Percentiles rank a stretch among this genome's conserved stretches.
phyloP scores from a whole-genome alignment of 2,888 invertebrate species.

The Parnassius glacialis region DNA sequence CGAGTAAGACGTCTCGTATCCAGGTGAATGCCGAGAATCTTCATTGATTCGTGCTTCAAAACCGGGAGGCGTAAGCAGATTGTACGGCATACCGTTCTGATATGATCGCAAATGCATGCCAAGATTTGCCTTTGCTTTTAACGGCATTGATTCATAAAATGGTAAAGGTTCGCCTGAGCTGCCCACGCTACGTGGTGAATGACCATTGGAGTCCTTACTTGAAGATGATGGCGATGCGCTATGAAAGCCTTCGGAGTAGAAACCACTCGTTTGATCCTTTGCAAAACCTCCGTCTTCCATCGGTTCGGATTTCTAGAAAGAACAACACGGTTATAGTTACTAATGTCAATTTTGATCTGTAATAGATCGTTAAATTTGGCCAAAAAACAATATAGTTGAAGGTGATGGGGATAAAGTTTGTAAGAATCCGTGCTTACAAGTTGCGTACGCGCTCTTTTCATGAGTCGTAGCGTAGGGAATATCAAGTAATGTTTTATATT shows the following conservation, averaged over 20 bases:
- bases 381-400: too few relatives aligned
- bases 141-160: constrained; percentile 63
- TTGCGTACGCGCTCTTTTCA: too few relatives aligned
- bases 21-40: constrained; percentile 58
- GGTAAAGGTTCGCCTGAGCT: constrained; percentile 64
- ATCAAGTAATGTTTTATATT: too few relatives aligned
- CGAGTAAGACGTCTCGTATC: constrained; percentile 58
- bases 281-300: constrained; percentile 67
- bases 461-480: too few relatives aligned
- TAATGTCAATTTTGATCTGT: neutral
- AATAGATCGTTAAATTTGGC: too few relatives aligned
- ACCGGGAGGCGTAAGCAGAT: constrained; percentile 82
- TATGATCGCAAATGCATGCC: constrained; percentile 67
- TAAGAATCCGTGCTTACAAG: too few relatives aligned
- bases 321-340: constrained; percentile 32
- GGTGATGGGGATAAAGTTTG: too few relatives aligned
- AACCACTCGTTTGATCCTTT: constrained; percentile 82
- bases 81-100: constrained; percentile 77
- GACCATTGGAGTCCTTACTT: constrained; percentile 74
- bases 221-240: constrained; percentile 82
- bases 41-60: constrained; percentile 64
- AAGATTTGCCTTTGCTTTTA: constrained; percentile 70
- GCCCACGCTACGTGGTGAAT: constrained; percentile 73
- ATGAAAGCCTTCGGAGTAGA: constrained; percentile 82
- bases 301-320: constrained; percentile 81